Evolutionary conservation across 2,797 vertebrate genomes (phyloP), one percentile per base, ranked within the genome.

Genomic region (Darevskia nairensis): DNA sequence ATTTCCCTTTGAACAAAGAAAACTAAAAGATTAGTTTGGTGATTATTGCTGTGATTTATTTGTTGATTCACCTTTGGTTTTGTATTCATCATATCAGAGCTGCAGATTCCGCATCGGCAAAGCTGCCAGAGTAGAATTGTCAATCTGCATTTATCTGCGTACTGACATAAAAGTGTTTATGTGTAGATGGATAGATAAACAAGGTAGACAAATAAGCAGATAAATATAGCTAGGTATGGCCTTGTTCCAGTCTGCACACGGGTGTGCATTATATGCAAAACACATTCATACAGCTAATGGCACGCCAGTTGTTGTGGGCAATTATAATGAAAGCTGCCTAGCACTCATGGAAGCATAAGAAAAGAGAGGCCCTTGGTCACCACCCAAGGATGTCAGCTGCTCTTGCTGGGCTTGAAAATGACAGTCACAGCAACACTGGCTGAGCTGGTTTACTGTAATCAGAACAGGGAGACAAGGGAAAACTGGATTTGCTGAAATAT

Each of bases 21-120:
- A 61, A 35, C 3, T 21, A 55, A 84, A 55, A 76, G 35, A 41
- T 55, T 83, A 46, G 84, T 86, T 89, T 91, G 82, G 35, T 55
- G 71, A 23, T 71, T 89, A 10, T 64, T 87, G 72, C 8, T 86
- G 81, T 82, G 77, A 89, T 89, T 92, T 92, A 88, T 92, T 89
- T 87, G 19, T 86, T 85, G 2, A 41, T 76, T 76, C 39, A 77
- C 39, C 17, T 80, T 80, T 32, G 8, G 27, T 29, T 44, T 88
- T 88, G 85, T 86, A 39, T 17, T 86, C 8, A 27, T 71, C 74
- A 19, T 25, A 76, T 15, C 32, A 1, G 32, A 55, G 10, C 8
- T 82, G 23, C 77, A 41, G 87, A 86, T 68, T 90, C 82, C 86
- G 61, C 85, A 13, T 41, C 75, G 61, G 82, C 1, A 87, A 87